phyloP scores from a whole-genome alignment of 2,888 invertebrate species.

The Odontocolon sp. region DNA sequence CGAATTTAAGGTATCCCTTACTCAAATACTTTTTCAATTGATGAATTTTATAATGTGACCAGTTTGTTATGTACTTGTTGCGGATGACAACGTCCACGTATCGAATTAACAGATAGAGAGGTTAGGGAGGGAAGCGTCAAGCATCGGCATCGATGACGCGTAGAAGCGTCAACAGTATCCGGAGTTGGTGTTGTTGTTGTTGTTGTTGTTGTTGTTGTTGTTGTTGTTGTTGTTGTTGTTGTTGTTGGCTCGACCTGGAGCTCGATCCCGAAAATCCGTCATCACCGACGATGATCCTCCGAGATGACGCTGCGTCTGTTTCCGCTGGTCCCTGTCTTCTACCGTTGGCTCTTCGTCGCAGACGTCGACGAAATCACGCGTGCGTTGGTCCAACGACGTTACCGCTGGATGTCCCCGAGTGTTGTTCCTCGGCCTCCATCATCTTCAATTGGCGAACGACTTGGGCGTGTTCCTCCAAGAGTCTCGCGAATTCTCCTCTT shows the following conservation, averaged over 20 bases:
- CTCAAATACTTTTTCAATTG: too few relatives aligned
- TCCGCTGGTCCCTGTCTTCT: slow-evolving; percentile 39
- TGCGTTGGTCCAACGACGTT: slow-evolving; percentile 70
- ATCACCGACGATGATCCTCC: not conserved
- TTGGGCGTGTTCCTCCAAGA: slow-evolving; percentile 80
- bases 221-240: slow-evolving; percentile 24
- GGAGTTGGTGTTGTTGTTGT: slow-evolving; percentile 21
- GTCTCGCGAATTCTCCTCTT: slow-evolving; percentile 79
- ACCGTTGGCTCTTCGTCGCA: slow-evolving; percentile 14
- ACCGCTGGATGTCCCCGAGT: slow-evolving; percentile 64
- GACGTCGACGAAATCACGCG: slow-evolving; percentile 70
- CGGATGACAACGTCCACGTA: not conserved
- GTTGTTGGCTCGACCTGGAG: slow-evolving; percentile 22
- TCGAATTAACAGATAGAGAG: slow-evolving; percentile 11
- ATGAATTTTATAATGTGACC: slow-evolving; percentile 1
- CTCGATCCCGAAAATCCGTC: slow-evolving; percentile 1
- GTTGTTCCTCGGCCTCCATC: slow-evolving; percentile 78
- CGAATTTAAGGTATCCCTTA: too few relatives aligned
- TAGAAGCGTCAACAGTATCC: slow-evolving; percentile 32
- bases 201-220: slow-evolving; percentile 27
- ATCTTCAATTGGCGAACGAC: slow-evolving; percentile 79
- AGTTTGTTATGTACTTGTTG: slow-evolving; percentile 17
- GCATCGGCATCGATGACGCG: slow-evolving; percentile 36
- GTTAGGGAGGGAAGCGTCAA: not conserved
- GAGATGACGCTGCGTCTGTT: slow-evolving; percentile 3